Conservation (phyloP, 2,797 vertebrate species). For the Eulemur rubriventer region DNA sequence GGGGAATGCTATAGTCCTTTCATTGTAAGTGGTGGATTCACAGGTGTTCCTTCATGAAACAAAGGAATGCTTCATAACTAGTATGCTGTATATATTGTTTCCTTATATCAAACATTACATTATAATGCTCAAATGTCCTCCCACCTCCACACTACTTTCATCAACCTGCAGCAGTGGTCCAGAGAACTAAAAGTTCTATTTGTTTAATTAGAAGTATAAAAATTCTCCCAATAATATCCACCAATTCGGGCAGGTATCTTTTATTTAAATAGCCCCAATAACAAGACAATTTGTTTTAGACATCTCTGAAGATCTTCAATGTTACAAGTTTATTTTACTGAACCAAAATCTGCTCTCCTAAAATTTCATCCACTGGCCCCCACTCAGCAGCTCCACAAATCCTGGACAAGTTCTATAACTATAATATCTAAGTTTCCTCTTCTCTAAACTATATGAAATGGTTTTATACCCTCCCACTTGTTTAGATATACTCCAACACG, state of each 20-base stretch:
- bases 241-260: not conserved
- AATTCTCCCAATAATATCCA: not conserved
- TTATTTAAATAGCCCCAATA: not conserved
- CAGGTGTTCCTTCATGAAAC: not conserved
- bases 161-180: not conserved
- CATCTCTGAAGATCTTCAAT: not conserved
- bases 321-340: not conserved
- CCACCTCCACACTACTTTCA: not conserved
- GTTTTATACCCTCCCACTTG: not conserved
- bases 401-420: not conserved
- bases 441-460: not conserved
- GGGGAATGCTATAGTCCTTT: not conserved
- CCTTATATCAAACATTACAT: not conserved
- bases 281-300: not conserved
- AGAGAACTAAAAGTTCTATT: not conserved
- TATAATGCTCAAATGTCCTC: not conserved
- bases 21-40: not conserved
- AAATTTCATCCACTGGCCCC: not conserved
- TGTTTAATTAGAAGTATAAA: not conserved
- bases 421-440: not conserved
- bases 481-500: not conserved
- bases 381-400: not conserved
- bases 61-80: not conserved
- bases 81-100: not conserved
- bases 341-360: not conserved